Evolutionary conservation across 1,140 invertebrate species (phyloP), one percentile per base, ranked within the genome.

Genomic region (Hormaphis cornu): DNA sequence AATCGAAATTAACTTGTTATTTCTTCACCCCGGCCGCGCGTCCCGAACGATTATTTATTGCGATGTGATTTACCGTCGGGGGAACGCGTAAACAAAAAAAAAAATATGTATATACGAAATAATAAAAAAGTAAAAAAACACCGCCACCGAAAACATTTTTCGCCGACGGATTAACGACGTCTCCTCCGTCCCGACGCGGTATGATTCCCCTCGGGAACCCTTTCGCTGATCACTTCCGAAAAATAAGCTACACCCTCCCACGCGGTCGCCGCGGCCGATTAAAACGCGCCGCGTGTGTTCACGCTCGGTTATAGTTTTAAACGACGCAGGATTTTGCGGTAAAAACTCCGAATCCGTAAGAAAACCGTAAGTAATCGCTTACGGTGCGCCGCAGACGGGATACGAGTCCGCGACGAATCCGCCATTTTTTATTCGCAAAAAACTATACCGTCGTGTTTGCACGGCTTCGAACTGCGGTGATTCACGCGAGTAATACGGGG

Each of bases 1-100:
- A 50, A 66, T 66, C 61, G 61, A 50, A 66, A 66, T 66, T 66
- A 66, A 66, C 61, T 66, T 66, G 61, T 66, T 50, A 48, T 33
- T 28, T 30, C 4, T 12, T 40, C 12, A 35, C n/a, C 35, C 22
- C 16, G 6, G 20, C 37, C 30, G 2, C n/a, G 22, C 26, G 14
- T n/a, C n/a, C 28, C 30, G 26, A 48, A 66, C 44, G 42, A 20
- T 26, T 50, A 66, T 66, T 66, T 50, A 66, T 66, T 48, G 61
- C 42, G 10, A 33, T 48, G 44, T 66, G 61, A 66, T 48, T 66
- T 66, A 48, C 42, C 22, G 54, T 14, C 14, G 54, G 7, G 33
- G 35, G 22, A 14, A 26, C n/a, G n/a, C n/a, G n/a, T n/a, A n/a
- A n/a, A n/a, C n/a, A n/a, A n/a, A n/a, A n/a, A n/a, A n/a, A n/a